Conservation (phyloP, 1,140 invertebrate species). For the Drosophila saltans region DNA sequence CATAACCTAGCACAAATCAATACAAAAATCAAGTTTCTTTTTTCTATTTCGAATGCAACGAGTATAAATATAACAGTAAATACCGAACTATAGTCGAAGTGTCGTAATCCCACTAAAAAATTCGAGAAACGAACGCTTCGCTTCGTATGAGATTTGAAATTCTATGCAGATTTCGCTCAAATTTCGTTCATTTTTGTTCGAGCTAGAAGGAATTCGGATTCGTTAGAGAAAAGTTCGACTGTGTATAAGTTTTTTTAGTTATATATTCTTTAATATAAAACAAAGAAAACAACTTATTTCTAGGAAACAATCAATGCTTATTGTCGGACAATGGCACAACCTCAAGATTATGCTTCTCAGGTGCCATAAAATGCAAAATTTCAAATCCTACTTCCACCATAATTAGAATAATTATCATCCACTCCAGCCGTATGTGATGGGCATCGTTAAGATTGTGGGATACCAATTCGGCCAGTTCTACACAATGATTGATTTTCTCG, state of each 20-base stretch:
- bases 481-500: slow-evolving; percentile 96
- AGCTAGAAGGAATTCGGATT: no score
- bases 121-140: no score
- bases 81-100: no score
- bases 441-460: slow-evolving; percentile 94
- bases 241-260: no score
- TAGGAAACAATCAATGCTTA: not conserved
- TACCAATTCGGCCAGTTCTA: slow-evolving; percentile 94
- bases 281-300: not conserved
- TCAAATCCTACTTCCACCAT: slow-evolving; percentile 97
- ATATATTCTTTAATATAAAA: not conserved
- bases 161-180: no score
- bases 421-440: slow-evolving; percentile 95
- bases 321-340: slow-evolving; percentile 25
- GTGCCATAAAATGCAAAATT: slow-evolving; percentile 88
- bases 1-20: not conserved
- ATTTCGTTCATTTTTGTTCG: no score
- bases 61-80: no score
- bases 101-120: no score
- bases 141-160: no score
- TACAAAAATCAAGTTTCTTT: not conserved
- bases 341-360: slow-evolving; percentile 21
- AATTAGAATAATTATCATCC: slow-evolving; percentile 98
- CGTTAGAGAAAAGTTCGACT: no score
- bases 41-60: no score